These are phyloP conservation scores for Cancer borealis DNA, from an alignment of 2,888 invertebrate species.

Conservation along the genomic window DNA sequence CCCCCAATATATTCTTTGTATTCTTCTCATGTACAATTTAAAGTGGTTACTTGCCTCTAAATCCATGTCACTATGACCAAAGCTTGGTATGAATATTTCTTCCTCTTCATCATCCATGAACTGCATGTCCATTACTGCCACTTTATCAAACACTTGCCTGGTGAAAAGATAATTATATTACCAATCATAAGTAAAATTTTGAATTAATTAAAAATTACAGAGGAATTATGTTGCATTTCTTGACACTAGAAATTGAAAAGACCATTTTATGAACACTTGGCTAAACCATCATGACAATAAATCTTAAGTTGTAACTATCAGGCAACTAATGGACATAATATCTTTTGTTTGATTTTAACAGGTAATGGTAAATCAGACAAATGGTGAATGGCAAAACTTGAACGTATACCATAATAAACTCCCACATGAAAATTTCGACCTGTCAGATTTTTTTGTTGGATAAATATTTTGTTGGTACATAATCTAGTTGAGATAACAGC, in stretches of 20 bases:
- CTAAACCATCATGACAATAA: background rate
- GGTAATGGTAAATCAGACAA: background rate
- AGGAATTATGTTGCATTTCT: background rate
- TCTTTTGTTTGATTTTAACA: too few species aligned
- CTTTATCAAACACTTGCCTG: conserved; percentile 69
- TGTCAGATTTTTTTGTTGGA: background rate
- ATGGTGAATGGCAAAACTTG: too few species aligned
- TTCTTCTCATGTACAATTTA: background rate
- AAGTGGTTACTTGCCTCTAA: conserved; percentile 56
- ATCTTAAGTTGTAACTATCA: background rate
- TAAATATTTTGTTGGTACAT: background rate
- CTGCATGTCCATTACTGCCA: conserved; percentile 64
- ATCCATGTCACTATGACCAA: conserved; percentile 66
- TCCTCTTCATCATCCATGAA: conserved; percentile 71
- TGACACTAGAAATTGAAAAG: background rate
- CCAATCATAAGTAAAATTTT: background rate
- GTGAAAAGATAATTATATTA: background rate
- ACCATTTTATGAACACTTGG: background rate
- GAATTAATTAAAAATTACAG: background rate
- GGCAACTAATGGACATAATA: too few species aligned
- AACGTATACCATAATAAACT: background rate
- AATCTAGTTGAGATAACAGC: background rate
- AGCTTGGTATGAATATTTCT: conserved; percentile 66
- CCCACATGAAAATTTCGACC: background rate
- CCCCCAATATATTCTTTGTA: background rate